Percentiles rank a stretch among this genome's conserved stretches.
Conservation (phyloP, 37 sponge, comb jelly and placozoan species). For the Oscarella lobularis region DNA sequence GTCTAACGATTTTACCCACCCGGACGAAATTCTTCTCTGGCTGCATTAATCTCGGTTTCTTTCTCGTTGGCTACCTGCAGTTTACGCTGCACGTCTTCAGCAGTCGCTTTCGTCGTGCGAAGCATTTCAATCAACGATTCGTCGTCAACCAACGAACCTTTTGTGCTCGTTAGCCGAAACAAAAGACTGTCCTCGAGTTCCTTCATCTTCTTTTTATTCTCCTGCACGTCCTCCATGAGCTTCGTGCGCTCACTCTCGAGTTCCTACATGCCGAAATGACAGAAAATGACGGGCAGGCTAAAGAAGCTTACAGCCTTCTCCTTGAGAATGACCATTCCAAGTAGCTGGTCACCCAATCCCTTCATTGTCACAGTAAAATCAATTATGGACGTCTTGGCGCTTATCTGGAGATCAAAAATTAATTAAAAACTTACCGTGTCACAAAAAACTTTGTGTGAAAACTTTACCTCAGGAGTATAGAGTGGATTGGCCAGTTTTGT, state of each 20-base stretch:
- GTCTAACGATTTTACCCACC: conserved; percentile 8
- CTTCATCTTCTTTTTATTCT: conserved; percentile 91
- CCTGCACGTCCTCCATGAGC: conserved; percentile 92
- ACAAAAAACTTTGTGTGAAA: background rate
- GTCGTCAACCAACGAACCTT: conserved; percentile 94
- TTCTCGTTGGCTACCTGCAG: conserved; percentile 86
- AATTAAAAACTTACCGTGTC: background rate
- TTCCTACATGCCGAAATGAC: conserved; percentile 45
- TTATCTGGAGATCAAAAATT: conserved; percentile 22
- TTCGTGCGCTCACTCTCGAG: conserved; percentile 82
- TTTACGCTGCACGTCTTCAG: conserved; percentile 88
- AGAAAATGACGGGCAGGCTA: background rate
- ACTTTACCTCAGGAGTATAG: conserved; percentile 85
- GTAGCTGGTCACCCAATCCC: conserved; percentile 95
- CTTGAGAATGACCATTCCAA: conserved; percentile 93
- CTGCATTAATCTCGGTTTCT: conserved; percentile 86
- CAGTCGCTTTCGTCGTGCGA: conserved; percentile 85
- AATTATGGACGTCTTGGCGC: conserved; percentile 87
- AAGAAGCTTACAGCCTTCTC: conserved; percentile 83
- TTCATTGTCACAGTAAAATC: conserved; percentile 99
- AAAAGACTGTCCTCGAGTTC: conserved; percentile 97
- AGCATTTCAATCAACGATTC: conserved; percentile 90
- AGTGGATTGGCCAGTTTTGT: conserved; percentile 95
- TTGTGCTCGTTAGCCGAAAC: conserved; percentile 80
- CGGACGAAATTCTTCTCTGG: conserved; percentile 96